Percentiles rank a stretch among this genome's conserved stretches.
Conservation (phyloP, 2,113 vertebrate genomes). For the Onychorhynchus coronatus region DNA sequence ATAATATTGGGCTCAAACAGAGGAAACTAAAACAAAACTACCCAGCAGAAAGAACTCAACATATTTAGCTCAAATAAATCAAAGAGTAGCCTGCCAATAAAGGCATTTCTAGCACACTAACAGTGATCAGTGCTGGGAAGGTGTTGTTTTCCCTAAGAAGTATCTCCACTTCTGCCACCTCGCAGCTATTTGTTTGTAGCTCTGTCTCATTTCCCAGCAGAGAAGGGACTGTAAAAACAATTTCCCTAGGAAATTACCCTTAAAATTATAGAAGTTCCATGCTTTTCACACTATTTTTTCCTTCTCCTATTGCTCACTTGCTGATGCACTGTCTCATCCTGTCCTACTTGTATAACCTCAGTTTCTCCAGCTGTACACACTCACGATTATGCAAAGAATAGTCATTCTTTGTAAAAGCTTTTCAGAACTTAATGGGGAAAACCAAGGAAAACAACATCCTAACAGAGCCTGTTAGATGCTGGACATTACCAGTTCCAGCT, state of each 20-base stretch:
- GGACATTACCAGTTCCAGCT: constrained; percentile 28
- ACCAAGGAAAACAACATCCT: neutral
- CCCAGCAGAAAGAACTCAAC: neutral
- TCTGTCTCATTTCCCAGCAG: neutral
- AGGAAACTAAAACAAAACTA: neutral
- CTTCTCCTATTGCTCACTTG: neutral
- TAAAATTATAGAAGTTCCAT: neutral
- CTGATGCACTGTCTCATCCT: neutral
- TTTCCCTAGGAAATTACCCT: neutral
- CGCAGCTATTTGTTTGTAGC: neutral
- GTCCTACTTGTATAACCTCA: neutral
- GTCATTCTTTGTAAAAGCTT: neutral
- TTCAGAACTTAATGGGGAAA: neutral
- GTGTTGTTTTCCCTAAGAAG: neutral
- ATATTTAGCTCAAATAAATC: neutral
- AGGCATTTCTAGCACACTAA: neutral
- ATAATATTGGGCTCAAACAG: neutral
- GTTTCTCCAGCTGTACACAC: neutral
- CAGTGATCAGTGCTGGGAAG: neutral
- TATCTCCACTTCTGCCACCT: neutral
- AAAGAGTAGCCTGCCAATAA: neutral
- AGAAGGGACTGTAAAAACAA: neutral
- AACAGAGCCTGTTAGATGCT: neutral
- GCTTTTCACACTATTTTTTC: neutral
- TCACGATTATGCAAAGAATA: rapidly evolving